These are phyloP conservation scores for Chymomyza procnemis DNA, from an alignment of 2,888 invertebrate species.

Conservation along the genomic window DNA sequence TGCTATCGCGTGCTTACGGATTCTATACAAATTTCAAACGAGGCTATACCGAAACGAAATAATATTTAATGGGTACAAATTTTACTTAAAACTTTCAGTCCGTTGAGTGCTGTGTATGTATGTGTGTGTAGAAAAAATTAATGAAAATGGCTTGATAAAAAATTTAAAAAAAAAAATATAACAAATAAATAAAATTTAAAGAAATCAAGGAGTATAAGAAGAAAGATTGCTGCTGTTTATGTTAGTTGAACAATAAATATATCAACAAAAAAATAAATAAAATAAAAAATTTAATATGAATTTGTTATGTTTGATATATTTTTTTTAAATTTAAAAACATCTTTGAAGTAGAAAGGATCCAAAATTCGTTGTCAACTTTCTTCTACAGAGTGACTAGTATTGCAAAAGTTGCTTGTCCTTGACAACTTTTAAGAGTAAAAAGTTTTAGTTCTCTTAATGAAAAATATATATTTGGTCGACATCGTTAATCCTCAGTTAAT, in stretches of 20 bases:
- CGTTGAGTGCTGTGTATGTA: conserved; percentile 32
- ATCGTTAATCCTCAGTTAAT: no score
- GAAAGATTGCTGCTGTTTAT: neutral
- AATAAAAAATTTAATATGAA: conserved; percentile 26
- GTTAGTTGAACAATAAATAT: neutral
- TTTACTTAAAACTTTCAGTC: neutral
- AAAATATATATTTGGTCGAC: no score
- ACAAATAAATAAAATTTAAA: neutral
- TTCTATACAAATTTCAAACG: neutral
- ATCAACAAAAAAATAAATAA: conserved; percentile 32
- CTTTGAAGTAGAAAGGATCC: no score
- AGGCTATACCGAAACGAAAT: neutral
- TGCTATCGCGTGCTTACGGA: neutral
- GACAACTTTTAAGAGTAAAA: no score
- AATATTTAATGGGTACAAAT: neutral
- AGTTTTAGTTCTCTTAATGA: no score
- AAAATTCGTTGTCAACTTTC: no score
- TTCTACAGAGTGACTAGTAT: no score
- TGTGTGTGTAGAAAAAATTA: conserved; percentile 37
- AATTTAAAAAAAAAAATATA: no score
- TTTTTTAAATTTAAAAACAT: no score
- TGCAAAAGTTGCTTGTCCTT: no score
- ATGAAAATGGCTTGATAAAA: neutral
- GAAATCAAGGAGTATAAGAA: neutral
- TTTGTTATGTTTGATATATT: neutral